Conservation (phyloP, 2,113 vertebrate genomes). For the Puma concolor region DNA sequence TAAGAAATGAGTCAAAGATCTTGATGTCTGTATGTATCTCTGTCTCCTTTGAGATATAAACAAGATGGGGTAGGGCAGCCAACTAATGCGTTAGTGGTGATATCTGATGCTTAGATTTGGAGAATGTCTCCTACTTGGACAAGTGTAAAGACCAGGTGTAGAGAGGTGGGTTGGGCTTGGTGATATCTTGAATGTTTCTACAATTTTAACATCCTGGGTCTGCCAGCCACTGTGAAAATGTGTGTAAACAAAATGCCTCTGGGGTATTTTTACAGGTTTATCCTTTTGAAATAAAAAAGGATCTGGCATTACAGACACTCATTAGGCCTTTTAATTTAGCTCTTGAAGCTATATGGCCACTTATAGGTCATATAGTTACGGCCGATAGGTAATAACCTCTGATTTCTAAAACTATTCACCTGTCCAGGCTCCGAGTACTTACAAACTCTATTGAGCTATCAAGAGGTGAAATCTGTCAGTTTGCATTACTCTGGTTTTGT, state of each 20-base stretch:
- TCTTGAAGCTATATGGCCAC: not conserved
- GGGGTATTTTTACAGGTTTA: not conserved
- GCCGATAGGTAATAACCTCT: not conserved
- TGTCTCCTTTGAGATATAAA: not conserved
- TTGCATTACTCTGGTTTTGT: conserved; percentile 80
- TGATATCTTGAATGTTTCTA: not conserved
- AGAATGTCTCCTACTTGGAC: not conserved
- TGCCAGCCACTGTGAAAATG: not conserved
- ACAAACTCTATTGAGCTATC: conserved; percentile 29
- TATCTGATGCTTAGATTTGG: not conserved
- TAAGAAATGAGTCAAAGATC: not conserved
- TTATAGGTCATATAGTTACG: not conserved
- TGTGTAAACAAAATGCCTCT: not conserved
- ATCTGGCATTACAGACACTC: not conserved
- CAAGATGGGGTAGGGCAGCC: not conserved
- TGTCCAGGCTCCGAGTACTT: not conserved
- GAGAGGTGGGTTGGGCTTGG: not conserved
- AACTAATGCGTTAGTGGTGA: not conserved
- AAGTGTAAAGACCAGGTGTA: not conserved
- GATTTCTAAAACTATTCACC: conserved; percentile 43
- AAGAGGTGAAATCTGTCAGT: conserved; percentile 81
- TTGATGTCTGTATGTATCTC: not conserved
- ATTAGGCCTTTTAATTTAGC: not conserved
- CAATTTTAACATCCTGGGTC: not conserved
- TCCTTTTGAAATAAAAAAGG: not conserved